These are phyloP conservation scores for Cebus imitator DNA, from an alignment of 2,113 vertebrate genomes.

Conservation along the genomic window DNA sequence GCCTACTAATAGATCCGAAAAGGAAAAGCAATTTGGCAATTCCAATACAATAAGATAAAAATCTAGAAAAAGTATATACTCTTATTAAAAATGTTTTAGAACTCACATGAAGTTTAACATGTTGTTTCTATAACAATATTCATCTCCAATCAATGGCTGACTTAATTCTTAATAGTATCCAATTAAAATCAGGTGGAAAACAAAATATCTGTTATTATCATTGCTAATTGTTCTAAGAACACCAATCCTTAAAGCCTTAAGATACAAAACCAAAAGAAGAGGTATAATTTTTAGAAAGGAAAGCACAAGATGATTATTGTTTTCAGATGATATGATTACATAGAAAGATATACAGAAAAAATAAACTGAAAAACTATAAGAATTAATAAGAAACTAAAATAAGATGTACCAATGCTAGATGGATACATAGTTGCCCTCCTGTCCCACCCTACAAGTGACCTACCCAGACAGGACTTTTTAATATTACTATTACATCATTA, in stretches of 20 bases:
- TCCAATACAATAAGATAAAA: constrained; percentile 22
- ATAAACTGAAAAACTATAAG: background rate
- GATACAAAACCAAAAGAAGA: background rate
- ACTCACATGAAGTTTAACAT: background rate
- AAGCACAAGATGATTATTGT: constrained; percentile 8
- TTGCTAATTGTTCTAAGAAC: constrained; percentile 1
- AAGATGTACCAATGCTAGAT: background rate
- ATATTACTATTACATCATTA: background rate
- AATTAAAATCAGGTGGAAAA: constrained; percentile 42
- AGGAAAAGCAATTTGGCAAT: background rate
- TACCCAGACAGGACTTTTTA: background rate
- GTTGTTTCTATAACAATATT: background rate
- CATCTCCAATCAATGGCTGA: background rate
- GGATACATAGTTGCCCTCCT: background rate
- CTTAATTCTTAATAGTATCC: constrained; percentile 37
- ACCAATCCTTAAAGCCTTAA: constrained; percentile 2
- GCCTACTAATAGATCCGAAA: background rate
- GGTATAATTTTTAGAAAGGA: background rate
- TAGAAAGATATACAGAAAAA: background rate
- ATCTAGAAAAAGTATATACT: background rate
- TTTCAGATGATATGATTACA: constrained; percentile 26
- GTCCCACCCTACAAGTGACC: background rate
- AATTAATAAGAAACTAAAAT: background rate
- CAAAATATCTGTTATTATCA: background rate
- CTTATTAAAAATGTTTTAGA: background rate